Conservation (phyloP, 2,797 vertebrate genomes). For the Chanos chanos region DNA sequence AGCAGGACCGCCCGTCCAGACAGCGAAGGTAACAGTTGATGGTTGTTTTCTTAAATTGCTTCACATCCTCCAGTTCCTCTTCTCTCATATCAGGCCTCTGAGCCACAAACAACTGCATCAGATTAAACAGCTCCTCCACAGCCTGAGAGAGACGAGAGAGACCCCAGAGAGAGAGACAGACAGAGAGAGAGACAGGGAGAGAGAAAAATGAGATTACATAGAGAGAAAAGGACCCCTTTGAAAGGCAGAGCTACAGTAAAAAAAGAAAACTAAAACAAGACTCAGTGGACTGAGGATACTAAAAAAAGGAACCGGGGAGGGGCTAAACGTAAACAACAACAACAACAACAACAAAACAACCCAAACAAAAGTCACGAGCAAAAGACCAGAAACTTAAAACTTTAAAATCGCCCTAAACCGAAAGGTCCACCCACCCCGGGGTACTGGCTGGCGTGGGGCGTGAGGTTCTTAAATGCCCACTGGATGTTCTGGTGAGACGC, state of each 20-base stretch:
- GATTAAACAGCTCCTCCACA: slow-evolving; percentile 95
- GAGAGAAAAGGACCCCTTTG: not conserved
- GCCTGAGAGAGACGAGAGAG: slow-evolving; percentile 69
- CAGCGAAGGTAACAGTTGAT: slow-evolving; percentile 98
- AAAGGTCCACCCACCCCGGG: slow-evolving; percentile 81
- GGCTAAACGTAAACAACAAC: not conserved
- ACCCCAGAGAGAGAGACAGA: not conserved
- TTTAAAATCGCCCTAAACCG: no score
- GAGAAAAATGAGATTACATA: not conserved
- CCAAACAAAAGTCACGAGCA: not conserved
- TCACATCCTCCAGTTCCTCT: slow-evolving; percentile 92
- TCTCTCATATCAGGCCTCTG: slow-evolving; percentile 95
- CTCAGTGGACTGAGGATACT: not conserved
- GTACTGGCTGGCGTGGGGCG: slow-evolving; percentile 97
- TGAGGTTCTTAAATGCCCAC: slow-evolving; percentile 99
- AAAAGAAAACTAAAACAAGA: not conserved
- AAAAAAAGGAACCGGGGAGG: not conserved
- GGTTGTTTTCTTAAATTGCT: slow-evolving; percentile 98
- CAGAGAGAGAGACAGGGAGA: slow-evolving; percentile 17
- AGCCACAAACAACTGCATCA: slow-evolving; percentile 98
- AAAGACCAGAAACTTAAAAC: not conserved
- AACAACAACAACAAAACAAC: no score
- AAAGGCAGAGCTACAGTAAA: not conserved
- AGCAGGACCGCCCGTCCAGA: slow-evolving; percentile 96
- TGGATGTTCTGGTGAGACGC: slow-evolving; percentile 99